Conservation (phyloP, 1,140 invertebrate species). For the Hypothenemus hampei region DNA sequence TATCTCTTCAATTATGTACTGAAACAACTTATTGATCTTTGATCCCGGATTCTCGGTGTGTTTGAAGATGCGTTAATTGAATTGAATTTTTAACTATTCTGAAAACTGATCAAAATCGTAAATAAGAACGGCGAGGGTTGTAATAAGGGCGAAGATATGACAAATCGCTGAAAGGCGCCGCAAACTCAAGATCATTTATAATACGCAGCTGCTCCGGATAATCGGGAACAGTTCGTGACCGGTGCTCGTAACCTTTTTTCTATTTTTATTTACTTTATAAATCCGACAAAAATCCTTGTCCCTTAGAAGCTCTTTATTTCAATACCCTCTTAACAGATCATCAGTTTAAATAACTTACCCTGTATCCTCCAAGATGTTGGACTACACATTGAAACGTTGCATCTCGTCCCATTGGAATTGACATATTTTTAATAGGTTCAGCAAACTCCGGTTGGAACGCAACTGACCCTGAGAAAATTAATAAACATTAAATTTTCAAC, state of each 20-base stretch:
- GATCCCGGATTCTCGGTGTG: too few relatives aligned
- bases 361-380: conserved; percentile 81
- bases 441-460: conserved; percentile 81
- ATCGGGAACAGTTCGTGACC: conserved; percentile 36
- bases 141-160: conserved; percentile 46
- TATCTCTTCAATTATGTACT: too few relatives aligned
- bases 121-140: conserved; percentile 31
- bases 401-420: conserved; percentile 77
- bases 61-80: too few relatives aligned
- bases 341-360: conserved; percentile 77
- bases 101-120: conserved; percentile 17
- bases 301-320: neutral
- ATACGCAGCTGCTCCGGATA: conserved; percentile 39
- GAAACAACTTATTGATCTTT: too few relatives aligned
- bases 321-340: neutral
- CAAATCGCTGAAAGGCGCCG: conserved; percentile 45
- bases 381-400: conserved; percentile 84
- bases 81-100: conserved; percentile 13
- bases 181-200: conserved; percentile 47
- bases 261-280: conserved; percentile 23
- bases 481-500: too few relatives aligned
- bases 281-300: too few relatives aligned
- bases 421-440: conserved; percentile 76
- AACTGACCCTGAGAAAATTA: conserved; percentile 35
- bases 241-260: conserved; percentile 23